These are phyloP conservation scores for Leptinotarsa haldemani DNA, from an alignment of 2,888 invertebrate species.

Conservation along the genomic window DNA sequence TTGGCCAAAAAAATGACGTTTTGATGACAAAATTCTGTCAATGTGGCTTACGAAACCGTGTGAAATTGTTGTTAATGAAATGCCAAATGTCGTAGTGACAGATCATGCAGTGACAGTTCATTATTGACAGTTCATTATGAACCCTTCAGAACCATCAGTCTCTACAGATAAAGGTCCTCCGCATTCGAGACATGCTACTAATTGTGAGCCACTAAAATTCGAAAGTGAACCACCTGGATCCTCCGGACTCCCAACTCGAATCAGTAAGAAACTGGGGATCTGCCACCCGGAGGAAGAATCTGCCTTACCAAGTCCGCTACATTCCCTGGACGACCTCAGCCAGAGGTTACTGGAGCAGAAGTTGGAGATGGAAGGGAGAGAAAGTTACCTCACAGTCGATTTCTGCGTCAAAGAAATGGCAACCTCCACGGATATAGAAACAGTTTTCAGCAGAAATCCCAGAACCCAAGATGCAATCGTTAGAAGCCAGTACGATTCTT, in stretches of 20 bases:
- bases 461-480: constrained; percentile 3
- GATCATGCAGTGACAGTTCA: neutral
- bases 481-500: neutral
- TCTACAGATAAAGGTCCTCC: neutral
- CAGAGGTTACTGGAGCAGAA: constrained; percentile 11
- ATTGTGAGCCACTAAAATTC: neutral
- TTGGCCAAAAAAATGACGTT: too few species aligned
- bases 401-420: constrained; percentile 19
- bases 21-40: neutral
- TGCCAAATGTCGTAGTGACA: neutral
- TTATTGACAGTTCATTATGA: constrained; percentile 12
- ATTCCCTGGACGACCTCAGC: constrained; percentile 22
- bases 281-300: neutral
- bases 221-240: neutral
- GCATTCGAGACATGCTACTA: neutral
- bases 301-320: constrained; percentile 9
- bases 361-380: constrained; percentile 6
- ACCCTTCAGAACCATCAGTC: neutral
- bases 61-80: neutral
- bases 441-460: constrained; percentile 14
- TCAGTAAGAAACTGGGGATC: neutral
- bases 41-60: neutral
- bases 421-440: constrained; percentile 11
- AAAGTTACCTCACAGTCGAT: constrained; percentile 19
- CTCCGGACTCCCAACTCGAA: neutral